These are phyloP conservation scores for Bradypodion pumilum DNA, from an alignment of 2,797 vertebrate genomes.

Conservation along the genomic window DNA sequence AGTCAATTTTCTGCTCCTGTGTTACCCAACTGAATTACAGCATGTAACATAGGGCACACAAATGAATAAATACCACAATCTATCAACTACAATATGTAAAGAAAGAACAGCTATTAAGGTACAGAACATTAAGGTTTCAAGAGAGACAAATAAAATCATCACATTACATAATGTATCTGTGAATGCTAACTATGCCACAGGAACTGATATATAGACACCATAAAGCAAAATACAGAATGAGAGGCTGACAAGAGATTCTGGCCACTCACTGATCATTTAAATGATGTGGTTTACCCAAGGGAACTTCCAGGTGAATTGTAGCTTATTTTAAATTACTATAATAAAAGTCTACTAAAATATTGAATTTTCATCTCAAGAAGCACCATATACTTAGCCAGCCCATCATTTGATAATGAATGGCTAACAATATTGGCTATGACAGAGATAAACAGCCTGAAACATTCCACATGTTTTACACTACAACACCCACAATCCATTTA, in stretches of 20 bases:
- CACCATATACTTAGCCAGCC: background rate
- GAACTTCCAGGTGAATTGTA: too few species aligned
- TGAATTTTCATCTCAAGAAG: background rate
- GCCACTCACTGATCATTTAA: background rate
- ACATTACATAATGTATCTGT: background rate
- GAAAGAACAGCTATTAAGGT: background rate
- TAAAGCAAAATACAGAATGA: too few species aligned
- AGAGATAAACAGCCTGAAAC: background rate
- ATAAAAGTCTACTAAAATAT: background rate
- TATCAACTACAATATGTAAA: background rate
- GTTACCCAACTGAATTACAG: too few species aligned
- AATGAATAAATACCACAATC: background rate
- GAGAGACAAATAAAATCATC: background rate
- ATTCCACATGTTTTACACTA: background rate
- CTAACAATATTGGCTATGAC: background rate
- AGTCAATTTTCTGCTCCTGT: too few species aligned
- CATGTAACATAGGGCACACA: too few species aligned
- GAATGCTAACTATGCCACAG: background rate
- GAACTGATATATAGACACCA: background rate
- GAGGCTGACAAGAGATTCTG: background rate
- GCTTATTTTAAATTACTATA: background rate
- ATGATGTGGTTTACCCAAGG: background rate
- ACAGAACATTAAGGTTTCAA: background rate
- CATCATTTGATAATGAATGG: background rate
- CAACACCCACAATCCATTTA: background rate